Evolutionary conservation across 2,113 vertebrate genomes (phyloP).

Genomic region (human): DNA sequence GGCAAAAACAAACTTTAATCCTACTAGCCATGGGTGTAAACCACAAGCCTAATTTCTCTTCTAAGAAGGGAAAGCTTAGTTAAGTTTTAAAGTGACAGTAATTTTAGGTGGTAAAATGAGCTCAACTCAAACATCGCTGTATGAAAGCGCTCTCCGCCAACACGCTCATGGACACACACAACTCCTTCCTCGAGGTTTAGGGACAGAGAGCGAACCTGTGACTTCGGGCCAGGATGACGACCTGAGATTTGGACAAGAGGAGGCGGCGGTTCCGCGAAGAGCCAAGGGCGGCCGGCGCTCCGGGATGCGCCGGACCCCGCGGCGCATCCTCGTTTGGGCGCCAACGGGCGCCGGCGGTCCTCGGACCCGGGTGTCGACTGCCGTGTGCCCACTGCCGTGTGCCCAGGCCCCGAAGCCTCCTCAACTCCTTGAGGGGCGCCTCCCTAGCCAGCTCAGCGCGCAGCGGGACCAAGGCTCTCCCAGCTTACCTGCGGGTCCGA

Average conservation of each 20-base stretch:
- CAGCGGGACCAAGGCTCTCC: neutral
- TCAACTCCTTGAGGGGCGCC: neutral
- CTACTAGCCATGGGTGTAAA: neutral
- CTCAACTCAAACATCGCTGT: neutral
- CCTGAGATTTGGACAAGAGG: neutral
- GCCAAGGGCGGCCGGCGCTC: neutral
- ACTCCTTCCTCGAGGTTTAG: neutral
- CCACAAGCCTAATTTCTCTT: neutral
- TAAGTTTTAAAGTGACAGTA: neutral
- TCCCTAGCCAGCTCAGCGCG: neutral
- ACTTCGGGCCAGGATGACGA: neutral
- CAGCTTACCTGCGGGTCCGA: constrained; percentile 5
- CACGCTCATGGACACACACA: neutral
- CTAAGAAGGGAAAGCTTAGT: neutral
- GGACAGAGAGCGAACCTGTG: neutral
- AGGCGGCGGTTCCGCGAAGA: neutral
- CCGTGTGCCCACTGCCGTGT: neutral
- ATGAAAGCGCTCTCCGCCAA: neutral
- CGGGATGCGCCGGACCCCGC: neutral
- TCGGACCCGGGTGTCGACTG: neutral
- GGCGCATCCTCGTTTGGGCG: neutral
- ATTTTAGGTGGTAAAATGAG: neutral
- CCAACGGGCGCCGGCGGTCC: neutral
- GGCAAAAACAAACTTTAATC: neutral
- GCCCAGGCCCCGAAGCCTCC: neutral